Percentiles rank a stretch among this genome's conserved stretches.
Evolutionary conservation across 2,888 invertebrate genomes (phyloP).

Genomic region (Acanthacorydalis orientalis): DNA sequence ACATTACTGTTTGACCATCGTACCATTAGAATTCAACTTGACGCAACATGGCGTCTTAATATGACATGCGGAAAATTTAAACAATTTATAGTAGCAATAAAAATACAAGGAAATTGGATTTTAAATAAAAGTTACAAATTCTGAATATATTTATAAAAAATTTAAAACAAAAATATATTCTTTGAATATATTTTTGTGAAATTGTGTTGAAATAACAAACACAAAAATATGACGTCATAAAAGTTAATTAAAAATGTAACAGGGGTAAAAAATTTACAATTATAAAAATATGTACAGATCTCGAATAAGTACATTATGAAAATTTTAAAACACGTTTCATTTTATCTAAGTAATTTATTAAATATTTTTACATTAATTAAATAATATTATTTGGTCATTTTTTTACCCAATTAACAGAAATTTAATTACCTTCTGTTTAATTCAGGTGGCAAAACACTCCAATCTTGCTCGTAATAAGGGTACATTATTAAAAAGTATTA

Average conservation of each 20-base stretch:
- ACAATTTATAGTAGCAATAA: too few relatives aligned
- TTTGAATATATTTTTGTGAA: background rate
- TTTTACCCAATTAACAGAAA: too few relatives aligned
- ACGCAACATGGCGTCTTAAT: slow-evolving; percentile 2
- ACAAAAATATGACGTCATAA: background rate
- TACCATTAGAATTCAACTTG: background rate
- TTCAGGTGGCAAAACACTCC: slow-evolving; percentile 74
- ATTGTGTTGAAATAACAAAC: background rate
- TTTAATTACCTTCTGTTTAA: slow-evolving; percentile 59
- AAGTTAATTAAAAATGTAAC: background rate
- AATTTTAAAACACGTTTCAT: too few relatives aligned
- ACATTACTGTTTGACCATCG: slow-evolving; percentile 2
- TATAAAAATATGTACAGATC: too few relatives aligned
- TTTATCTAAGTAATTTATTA: too few relatives aligned
- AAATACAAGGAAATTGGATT: too few relatives aligned
- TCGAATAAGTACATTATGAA: background rate
- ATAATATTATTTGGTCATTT: too few relatives aligned
- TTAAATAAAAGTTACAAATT: background rate
- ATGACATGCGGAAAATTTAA: background rate
- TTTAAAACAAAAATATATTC: background rate
- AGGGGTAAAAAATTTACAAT: too few relatives aligned
- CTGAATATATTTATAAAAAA: background rate
- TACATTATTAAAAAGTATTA: slow-evolving; percentile 27
- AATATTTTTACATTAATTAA: too few relatives aligned
- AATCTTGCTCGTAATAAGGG: slow-evolving; percentile 59